Conservation (phyloP, 2,113 vertebrate genomes). For the Erinaceus europaeus region DNA sequence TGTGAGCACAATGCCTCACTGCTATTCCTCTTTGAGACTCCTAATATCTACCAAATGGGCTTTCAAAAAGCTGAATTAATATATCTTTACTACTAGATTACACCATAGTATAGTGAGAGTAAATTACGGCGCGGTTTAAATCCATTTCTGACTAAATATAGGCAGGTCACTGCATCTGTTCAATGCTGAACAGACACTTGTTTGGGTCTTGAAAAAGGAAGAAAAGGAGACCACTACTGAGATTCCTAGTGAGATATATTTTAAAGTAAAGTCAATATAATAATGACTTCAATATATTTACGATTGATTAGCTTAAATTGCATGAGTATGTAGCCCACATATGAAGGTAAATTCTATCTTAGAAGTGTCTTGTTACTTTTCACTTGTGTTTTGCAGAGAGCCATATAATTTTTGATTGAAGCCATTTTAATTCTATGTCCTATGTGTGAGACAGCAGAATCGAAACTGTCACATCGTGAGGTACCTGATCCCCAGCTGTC, state of each 20-base stretch:
- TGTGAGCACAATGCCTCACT: background rate
- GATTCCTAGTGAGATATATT: constrained; percentile 25
- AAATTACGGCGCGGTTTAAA: constrained; percentile 37
- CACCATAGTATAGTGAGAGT: background rate
- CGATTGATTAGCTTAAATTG: constrained; percentile 8
- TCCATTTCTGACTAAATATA: background rate
- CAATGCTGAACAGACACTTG: background rate
- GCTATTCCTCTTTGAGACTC: background rate
- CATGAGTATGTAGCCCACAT: background rate
- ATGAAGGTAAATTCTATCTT: background rate
- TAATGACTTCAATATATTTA: constrained; percentile 35
- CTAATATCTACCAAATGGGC: background rate
- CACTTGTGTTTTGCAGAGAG: background rate
- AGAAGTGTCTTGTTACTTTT: background rate
- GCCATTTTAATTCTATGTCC: background rate
- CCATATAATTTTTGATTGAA: background rate
- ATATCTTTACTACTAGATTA: background rate
- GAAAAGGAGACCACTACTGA: background rate
- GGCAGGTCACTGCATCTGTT: background rate
- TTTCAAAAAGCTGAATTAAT: constrained; percentile 23
- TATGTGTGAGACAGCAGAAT: too few relatives aligned
- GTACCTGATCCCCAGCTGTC: background rate
- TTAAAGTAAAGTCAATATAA: background rate
- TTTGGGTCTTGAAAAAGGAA: constrained; percentile 15
- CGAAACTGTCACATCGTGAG: background rate